Evolutionary conservation across 1,140 invertebrate species (phyloP), one percentile per base, ranked within the genome.

Genomic region (Saccostrea cuccullata): DNA sequence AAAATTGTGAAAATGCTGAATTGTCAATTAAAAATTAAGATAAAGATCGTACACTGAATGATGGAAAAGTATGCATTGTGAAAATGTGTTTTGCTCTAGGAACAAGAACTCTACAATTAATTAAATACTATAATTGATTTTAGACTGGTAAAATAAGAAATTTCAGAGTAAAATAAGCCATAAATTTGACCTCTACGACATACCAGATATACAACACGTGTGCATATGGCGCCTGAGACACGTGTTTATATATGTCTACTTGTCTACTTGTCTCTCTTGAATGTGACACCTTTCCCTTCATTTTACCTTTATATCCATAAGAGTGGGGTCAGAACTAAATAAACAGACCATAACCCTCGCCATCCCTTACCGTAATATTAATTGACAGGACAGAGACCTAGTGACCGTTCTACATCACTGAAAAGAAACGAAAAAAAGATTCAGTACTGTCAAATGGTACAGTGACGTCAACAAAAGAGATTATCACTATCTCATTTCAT

Each of bases 331-430:
- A 20, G 15, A 36, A 12, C 23, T 77, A 15, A 13, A 30, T 77
- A 77, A 77, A 36, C 30, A 77, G 70, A 36, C 70, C 70, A 13
- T 77, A 26, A 77, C 70, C 70, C 36, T 64, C 26, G 70, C 26
- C 26, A 15, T 77, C 70, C 30, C 26, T 77, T 26, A 77, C 70
- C 70, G 23, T 30, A 26, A 77, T 77, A 77, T 77, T 30, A 77
- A 77, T 77, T 77, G 0, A 30, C 30, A 77, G 70, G 26, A 30
- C 70, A 77, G 70, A 30, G 26, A 77, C 70, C 30, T 11, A 40
- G 70, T 77, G 70, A 15, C 70, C 70, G 70, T 77, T 77, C 70
- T 77, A 36, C 70, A 77, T 77, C 70, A 36, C 26, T 77, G 23
- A 11, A 8, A 77, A 36, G 23, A 36, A 30, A 36, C 26, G 70